Evolutionary conservation across 2,888 invertebrate species (phyloP), one percentile per base, ranked within the genome.

Genomic region (Caenorhabditis sp.): DNA sequence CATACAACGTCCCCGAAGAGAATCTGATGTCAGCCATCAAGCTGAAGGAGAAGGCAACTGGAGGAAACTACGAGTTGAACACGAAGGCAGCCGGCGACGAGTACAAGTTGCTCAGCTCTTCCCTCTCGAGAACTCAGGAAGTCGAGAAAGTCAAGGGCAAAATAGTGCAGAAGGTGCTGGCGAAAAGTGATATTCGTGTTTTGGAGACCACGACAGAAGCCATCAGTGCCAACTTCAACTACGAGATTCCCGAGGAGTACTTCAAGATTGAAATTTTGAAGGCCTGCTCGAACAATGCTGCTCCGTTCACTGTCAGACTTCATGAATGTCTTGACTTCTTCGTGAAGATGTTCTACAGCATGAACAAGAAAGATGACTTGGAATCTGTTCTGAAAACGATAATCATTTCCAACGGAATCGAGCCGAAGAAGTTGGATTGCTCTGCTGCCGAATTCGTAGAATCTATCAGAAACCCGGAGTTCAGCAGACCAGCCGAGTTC

Each of bases 371-470:
- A 24, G 78, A 83, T 41, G 77, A 78, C 15, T 52, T 58, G 15
- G 82, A 80, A 41, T 62, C 56, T 0, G 50, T 55, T 13, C 11
- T 22, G 13, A 76, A 58, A 5, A 74, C 46, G 2, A 43, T 52
- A 15, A 52, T 65, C 8, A 68, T 84, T 24, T 15, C 81, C 13
- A 83, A 83, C 41, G 41, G 27, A 26, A 73, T 46, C 1, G 72
- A 78, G 24, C 80, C 80, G 2, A 68, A 68, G 11, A 37, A 27
- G 4, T 56, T 85, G 45, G 58, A 66, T 0, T 80, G 82, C n/a
- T 68, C 79, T 13, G 86, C 86, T 22, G 81, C 83, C 7, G 87
- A 83, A n/a, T 83, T 85, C 17, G 76, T 79, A 13, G 81, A 81
- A 17, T 71, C 76, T 1, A 50, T 53, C 20, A 62, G 84, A 15